These are phyloP conservation scores for Perithous albicinctus DNA, from an alignment of 2,888 invertebrate species.

Conservation along the genomic window DNA sequence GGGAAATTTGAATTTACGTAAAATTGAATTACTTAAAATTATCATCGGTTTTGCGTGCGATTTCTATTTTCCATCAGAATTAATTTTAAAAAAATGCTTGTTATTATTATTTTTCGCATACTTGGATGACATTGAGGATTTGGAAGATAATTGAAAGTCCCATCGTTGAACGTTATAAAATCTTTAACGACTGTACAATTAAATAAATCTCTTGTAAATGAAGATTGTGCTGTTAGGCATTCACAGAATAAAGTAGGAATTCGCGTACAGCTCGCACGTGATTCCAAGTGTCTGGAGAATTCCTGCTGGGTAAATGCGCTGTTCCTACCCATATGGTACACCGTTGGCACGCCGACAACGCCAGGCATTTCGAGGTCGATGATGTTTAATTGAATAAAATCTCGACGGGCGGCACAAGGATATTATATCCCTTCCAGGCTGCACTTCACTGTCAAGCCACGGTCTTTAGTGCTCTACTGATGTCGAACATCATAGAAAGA, in stretches of 20 bases:
- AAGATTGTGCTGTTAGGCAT: constrained; percentile 43
- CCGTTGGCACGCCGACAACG: constrained; percentile 51
- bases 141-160: constrained; percentile 38
- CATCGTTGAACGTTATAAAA: constrained; percentile 36
- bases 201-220: constrained; percentile 57
- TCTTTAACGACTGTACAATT: constrained; percentile 51
- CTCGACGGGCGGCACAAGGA: constrained; percentile 60
- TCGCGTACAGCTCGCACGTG: constrained; percentile 36
- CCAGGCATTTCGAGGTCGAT: constrained; percentile 69
- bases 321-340: constrained; percentile 58
- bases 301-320: constrained; percentile 56
- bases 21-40: constrained; percentile 6
- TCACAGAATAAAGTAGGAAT: constrained; percentile 48
- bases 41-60: not conserved
- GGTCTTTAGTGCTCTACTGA: constrained; percentile 36
- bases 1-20: not conserved
- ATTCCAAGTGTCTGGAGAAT: constrained; percentile 53
- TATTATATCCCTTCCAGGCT: constrained; percentile 51
- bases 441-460: not conserved
- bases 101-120: constrained; percentile 2
- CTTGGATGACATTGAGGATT: constrained; percentile 5
- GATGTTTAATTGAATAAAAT: constrained; percentile 71
- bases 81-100: not conserved
- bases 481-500: constrained; percentile 31
- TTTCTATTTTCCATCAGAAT: not conserved